These are phyloP conservation scores for Aradophagus sp. DNA, from an alignment of 1,140 invertebrate species.

Conservation along the genomic window DNA sequence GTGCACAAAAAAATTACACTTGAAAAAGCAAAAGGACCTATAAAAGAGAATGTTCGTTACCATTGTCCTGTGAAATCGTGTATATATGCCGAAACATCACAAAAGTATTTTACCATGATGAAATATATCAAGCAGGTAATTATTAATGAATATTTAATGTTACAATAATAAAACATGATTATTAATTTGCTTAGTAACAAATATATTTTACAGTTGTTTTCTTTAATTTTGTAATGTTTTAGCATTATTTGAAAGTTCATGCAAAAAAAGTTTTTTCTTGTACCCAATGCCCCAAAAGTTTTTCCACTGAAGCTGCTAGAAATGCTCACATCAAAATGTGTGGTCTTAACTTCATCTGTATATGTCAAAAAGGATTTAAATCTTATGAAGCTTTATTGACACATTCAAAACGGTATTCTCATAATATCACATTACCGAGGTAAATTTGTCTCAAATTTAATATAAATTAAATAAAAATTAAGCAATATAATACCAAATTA, in stretches of 20 bases:
- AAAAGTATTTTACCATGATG: constrained; percentile 68
- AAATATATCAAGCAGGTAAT: constrained; percentile 74
- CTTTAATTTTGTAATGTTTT: constrained; percentile 28
- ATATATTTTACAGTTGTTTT: not conserved
- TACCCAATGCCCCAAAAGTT: constrained; percentile 75
- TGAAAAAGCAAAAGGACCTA: constrained; percentile 62
- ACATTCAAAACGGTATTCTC: constrained; percentile 76
- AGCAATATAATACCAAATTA: too few relatives aligned
- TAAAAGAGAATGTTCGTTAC: constrained; percentile 64
- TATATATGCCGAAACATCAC: constrained; percentile 65
- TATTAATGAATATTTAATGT: constrained; percentile 4
- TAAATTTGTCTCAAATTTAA: too few relatives aligned
- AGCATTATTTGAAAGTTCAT: constrained; percentile 80
- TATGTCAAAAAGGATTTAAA: constrained; percentile 75
- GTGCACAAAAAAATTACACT: constrained; percentile 68
- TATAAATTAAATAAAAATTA: too few relatives aligned
- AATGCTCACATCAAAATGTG: constrained; percentile 75
- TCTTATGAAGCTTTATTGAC: constrained; percentile 77
- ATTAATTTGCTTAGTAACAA: too few relatives aligned
- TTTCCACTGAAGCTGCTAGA: constrained; percentile 74
- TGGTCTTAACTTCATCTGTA: constrained; percentile 74
- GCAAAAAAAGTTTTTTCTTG: constrained; percentile 76
- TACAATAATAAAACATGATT: too few relatives aligned
- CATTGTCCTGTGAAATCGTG: constrained; percentile 71
- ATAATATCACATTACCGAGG: too few relatives aligned